Evolutionary conservation across 2,113 vertebrate species (phyloP).

Genomic region (Jaculus jaculus): DNA sequence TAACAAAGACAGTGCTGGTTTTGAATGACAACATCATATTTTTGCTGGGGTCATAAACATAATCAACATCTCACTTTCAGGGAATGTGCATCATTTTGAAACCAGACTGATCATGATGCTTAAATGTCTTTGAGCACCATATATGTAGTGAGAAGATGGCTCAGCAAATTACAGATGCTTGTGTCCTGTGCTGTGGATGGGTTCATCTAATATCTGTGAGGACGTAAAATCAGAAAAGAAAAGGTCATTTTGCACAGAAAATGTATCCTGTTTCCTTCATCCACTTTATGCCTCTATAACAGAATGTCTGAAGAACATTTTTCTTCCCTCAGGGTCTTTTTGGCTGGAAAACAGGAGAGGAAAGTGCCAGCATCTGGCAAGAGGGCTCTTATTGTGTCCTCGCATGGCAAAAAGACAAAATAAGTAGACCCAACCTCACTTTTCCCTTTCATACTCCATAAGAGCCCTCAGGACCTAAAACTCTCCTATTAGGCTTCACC

Average conservation of each 20-base stretch:
- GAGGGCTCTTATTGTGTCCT: not conserved
- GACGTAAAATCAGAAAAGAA: not conserved
- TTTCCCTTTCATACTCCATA: not conserved
- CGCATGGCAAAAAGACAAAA: not conserved
- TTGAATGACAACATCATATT: conserved; percentile 64
- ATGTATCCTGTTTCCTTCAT: not conserved
- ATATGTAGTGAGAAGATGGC: not conserved
- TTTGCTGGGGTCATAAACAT: conserved; percentile 52
- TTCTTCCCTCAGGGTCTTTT: not conserved
- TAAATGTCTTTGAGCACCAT: not conserved
- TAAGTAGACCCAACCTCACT: not conserved
- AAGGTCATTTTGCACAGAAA: not conserved
- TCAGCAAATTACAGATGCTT: not conserved
- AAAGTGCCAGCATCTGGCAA: not conserved
- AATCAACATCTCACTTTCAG: conserved; percentile 47
- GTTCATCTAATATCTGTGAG: not conserved
- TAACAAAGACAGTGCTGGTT: conserved; percentile 69
- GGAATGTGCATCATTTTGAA: not conserved
- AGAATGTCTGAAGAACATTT: not conserved
- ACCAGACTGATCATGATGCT: not conserved
- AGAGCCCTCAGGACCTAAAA: not conserved
- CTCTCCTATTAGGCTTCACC: too few species aligned
- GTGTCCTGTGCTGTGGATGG: not conserved
- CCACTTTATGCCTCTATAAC: not conserved
- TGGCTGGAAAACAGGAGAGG: not conserved